Conservation (phyloP, 2,797 vertebrate species). For the Hippoglossus hippoglossus region DNA sequence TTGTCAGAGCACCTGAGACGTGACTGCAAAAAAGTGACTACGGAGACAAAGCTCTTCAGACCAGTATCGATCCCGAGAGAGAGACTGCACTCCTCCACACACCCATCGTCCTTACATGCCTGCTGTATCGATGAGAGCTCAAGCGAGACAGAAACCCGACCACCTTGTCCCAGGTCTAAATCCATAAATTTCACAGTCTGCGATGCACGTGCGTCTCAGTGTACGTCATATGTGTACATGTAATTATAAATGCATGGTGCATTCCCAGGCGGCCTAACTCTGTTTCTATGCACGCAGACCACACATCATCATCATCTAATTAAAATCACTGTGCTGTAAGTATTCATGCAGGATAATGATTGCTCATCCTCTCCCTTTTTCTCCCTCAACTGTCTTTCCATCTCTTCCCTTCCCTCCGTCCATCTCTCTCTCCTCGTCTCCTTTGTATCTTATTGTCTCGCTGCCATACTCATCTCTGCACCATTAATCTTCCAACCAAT, state of each 20-base stretch:
- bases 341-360: conserved; percentile 22
- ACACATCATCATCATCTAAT: conserved; percentile 2
- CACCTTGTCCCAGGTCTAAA: conserved; percentile 25
- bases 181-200: conserved; percentile 25
- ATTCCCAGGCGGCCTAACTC: not conserved
- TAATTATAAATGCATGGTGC: not conserved
- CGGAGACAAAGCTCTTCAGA: conserved; percentile 15
- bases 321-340: conserved; percentile 20
- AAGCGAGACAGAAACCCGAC: conserved; percentile 17
- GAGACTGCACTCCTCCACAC: conserved; percentile 10
- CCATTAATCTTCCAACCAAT: conserved; percentile 80
- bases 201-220: not conserved
- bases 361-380: conserved; percentile 25
- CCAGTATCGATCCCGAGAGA: conserved; percentile 24
- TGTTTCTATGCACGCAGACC: not conserved
- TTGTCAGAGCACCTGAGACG: not conserved
- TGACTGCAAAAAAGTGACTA: not conserved
- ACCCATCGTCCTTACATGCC: conserved; percentile 14
- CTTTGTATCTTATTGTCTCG: conserved; percentile 60
- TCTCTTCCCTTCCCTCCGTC: conserved; percentile 34
- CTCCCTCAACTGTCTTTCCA: conserved; percentile 22
- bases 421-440: conserved; percentile 9
- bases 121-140: conserved; percentile 26
- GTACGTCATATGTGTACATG: conserved; percentile 2
- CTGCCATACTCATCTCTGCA: conserved; percentile 60